Base-by-base conservation (phyloP, 1,140 invertebrate species). In the Brachionus sp. region DNA sequence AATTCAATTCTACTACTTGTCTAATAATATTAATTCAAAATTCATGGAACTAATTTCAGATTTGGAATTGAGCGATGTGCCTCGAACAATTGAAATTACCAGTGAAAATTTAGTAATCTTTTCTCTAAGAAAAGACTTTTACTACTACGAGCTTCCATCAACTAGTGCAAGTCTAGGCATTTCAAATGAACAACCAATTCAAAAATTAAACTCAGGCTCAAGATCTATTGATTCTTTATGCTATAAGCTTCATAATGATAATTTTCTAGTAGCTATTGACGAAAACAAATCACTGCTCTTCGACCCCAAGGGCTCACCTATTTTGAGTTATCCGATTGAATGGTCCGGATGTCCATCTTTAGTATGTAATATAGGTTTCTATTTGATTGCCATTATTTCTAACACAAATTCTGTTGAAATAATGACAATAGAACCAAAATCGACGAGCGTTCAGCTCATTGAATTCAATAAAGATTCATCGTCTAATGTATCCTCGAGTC, bases 21-120 rank as follows among this genome's bases (percentile, higher is more conserved):
- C 77, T 12, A 80, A 80, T 35, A 23, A 80, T 44, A 25, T 46
- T 10, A 75, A 75, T 13, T 75, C 70, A 12, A 75, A 75, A 75
- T 80, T 80, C 25, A 80, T 80, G 77, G 77, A 80, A 62, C n/a
- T 80, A 25, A 62, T 80, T 44, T 62, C 50, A 23, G 77, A 80
- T 25, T 29, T 80, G 6, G 77, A 80, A n/a, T 66, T 80, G 19
- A 80, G 33, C 33, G 77, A 80, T 57, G 37, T 44, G 3, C 77
- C 77, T n/a, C 46, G 77, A 10, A 39, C 77, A 12, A 23, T 80
- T 9, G 50, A 62, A 44, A 62, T 80, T 19, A 80, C 77, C 23
- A 39, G 39, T 35, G 77, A 80, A 13, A 80, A 80, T 66, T 37
- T 80, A 66, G 25, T 80, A 12, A 35, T 80, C 12, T 80, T 62